Evolutionary conservation across 2,113 vertebrate species (phyloP).

Genomic region (Eubucco bourcierii): DNA sequence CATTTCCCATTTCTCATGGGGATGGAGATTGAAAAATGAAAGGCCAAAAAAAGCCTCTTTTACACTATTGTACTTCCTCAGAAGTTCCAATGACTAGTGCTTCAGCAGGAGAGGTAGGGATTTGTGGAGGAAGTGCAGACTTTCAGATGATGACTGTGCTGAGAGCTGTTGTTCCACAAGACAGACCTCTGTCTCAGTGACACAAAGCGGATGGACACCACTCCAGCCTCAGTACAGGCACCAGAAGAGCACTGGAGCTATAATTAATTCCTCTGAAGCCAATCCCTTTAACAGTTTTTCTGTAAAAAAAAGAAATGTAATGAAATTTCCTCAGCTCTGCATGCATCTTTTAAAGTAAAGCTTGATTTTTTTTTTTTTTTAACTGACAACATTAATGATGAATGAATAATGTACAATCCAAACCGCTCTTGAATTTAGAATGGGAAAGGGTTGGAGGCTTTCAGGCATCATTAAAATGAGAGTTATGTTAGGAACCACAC

Average conservation of each 20-base stretch:
- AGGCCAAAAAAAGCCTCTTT: neutral
- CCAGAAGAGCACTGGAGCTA: rapidly evolving
- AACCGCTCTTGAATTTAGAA: neutral
- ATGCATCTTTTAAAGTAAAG: neutral
- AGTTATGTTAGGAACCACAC: neutral
- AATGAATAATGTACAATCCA: neutral
- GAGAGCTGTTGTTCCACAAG: neutral
- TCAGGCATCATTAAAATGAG: neutral
- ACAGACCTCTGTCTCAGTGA: rapidly evolving
- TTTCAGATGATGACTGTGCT: neutral
- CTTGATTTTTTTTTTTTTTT: neutral
- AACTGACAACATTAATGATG: neutral
- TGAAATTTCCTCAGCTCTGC: neutral
- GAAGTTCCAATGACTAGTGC: neutral
- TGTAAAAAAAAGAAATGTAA: neutral
- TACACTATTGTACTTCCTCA: neutral
- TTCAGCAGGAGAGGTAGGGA: neutral
- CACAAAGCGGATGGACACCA: rapidly evolving
- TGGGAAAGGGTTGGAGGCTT: neutral
- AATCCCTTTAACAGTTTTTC: neutral
- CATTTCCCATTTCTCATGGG: neutral
- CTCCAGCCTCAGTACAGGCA: neutral
- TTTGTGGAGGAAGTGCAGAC: neutral
- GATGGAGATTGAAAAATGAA: neutral
- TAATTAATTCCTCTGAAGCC: neutral